Base-by-base conservation (phyloP, 2,797 vertebrate species). In the Cercopithecus mitis region DNA sequence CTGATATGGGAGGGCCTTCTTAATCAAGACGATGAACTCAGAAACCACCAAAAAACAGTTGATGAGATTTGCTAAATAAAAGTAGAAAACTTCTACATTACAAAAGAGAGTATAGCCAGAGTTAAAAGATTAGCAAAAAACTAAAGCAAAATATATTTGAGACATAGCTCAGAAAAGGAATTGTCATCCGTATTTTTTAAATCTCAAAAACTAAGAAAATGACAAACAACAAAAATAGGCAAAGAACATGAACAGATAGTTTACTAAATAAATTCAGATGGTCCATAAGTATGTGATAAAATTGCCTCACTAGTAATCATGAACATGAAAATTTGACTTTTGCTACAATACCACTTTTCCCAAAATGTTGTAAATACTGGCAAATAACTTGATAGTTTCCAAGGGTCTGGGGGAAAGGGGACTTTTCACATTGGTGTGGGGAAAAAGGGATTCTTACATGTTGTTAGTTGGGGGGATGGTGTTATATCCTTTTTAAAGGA, bases 191-290 rank as follows among this genome's bases (percentile, higher is more conserved):
- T 52, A 67, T 76, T 57, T 95, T 87, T 61, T 72, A 73, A 70
- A 88, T 95, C 30, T 39, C 89, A 91, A 85, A 95, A 82, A 24
- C 33, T 89, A 88, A 75, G 36, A 75, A 94, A 90, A 72, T 81
- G 36, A 77, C 43, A 88, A 87, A 77, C 4, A 94, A 79, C 17
- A n/a, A 91, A 82, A 85, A 80, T 58, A 85, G 39, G 8, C 41
- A 57, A 88, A 77, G 36, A 12, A 50, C 20, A 90, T 81, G 45
- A 92, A 64, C 19, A 52, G 73, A 36, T 55, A n/a, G n/a, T n/a
- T 91, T 91, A 93, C 61, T 91, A 91, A 94, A 88, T 33, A 81
- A 94, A 91, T 64, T 24, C 7, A 93, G 88, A 58, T 41, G 12
- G 15, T 10, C 75, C 90, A 7, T 70, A 87, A 89, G 4, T 79